Evolutionary conservation across 2,797 vertebrate genomes (phyloP), one percentile per base, ranked within the genome.

Genomic region (Molossus alvarezi): DNA sequence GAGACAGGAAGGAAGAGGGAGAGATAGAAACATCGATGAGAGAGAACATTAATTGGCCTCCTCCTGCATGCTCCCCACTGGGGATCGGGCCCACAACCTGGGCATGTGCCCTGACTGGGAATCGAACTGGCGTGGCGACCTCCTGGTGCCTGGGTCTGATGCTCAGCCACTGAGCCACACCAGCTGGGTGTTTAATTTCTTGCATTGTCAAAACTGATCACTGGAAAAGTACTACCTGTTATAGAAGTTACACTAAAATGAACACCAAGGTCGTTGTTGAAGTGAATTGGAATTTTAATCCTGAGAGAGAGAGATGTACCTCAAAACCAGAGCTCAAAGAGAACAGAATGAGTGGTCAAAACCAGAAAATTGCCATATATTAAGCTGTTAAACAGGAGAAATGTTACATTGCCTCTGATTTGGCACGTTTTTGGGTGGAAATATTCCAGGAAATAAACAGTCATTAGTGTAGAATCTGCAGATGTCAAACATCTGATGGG

Each of bases 401-500:
- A 93, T 60, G 90, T 92, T 87, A 92, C 85, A 69, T 88, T 45
- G 90, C 14, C 20, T 95, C 84, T 95, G 60, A 97, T 93, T 20
- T 94, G 94, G 2, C 69, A 95, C 94, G 91, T 93, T 67, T 41
- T 88, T 94, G 88, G 82, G 73, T 37, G 41, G 71, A 82, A 97
- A 93, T 94, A 96, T 87, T 92, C 95, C 37, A 95, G 84, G 92
- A 96, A 97, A 96, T 72, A 84, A 17, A 95, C 95, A 92, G 86
- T 71, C 81, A 83, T 95, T 90, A 92, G 53, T 94, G 88, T 96
- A 90, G 97, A 97, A 96, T 60, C 83, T 94, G 90, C 95, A 97
- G 89, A 97, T 97, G 83, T 97, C 94, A 97, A 97, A 97, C 79
- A 97, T 96, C 96, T 95, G 97, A 97, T 95, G 87, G 90, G 33